These are phyloP conservation scores for Yponomeuta cagnagella DNA, from an alignment of 2,888 invertebrate genomes.

Conservation along the genomic window DNA sequence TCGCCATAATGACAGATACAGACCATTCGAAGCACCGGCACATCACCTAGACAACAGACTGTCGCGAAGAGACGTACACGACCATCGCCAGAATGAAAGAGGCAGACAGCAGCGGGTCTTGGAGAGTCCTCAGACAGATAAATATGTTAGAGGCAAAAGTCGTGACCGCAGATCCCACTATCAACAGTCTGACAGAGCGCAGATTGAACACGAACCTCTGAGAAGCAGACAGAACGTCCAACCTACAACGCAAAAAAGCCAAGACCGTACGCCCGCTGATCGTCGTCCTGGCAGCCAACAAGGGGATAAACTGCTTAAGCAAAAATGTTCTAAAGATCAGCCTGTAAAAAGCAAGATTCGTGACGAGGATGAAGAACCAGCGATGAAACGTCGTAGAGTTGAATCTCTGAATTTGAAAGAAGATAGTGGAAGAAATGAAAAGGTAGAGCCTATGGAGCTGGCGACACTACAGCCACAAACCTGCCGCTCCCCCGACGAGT, in stretches of 20 bases:
- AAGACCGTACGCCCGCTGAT: not conserved
- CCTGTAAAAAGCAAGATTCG: constrained; percentile 36
- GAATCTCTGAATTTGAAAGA: not conserved
- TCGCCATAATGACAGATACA: not conserved
- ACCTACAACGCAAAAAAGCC: not conserved
- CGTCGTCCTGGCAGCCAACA: not conserved
- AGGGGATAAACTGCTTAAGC: not conserved
- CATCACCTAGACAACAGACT: not conserved
- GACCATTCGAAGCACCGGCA: not conserved
- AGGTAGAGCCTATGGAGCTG: not conserved
- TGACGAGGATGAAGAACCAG: constrained; percentile 41
- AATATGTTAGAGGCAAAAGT: constrained; percentile 26
- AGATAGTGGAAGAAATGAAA: not conserved
- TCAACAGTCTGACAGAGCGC: constrained; percentile 20
- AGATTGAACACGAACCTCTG: not conserved
- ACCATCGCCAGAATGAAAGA: not conserved
- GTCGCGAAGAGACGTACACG: not conserved
- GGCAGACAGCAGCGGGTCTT: not conserved
- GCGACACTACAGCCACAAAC: not conserved
- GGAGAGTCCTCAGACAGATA: constrained; percentile 33
- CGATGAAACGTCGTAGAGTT: constrained; percentile 28
- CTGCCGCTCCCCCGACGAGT: not conserved
- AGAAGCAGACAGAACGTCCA: not conserved
- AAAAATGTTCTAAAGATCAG: constrained; percentile 16
- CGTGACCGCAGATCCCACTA: constrained; percentile 29